These are phyloP conservation scores for Drosophila eugracilis DNA, from an alignment of 1,140 invertebrate genomes.

Conservation along the genomic window DNA sequence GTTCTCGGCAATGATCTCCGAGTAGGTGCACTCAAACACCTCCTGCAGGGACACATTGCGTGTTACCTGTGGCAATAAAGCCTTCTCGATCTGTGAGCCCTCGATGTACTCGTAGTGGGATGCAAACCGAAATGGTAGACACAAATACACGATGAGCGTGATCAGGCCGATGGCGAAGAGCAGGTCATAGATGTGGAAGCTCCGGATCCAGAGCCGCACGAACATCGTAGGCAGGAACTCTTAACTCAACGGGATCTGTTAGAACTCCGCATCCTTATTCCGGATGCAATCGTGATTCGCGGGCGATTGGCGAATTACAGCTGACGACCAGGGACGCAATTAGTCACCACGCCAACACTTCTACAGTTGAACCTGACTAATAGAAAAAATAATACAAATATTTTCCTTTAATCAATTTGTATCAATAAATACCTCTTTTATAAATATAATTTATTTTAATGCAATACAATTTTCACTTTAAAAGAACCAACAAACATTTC, in stretches of 20 bases:
- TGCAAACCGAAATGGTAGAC: constrained; percentile 79
- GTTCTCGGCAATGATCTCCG: constrained; percentile 70
- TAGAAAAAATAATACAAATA: no score
- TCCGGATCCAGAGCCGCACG: constrained; percentile 59
- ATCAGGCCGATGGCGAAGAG: constrained; percentile 42
- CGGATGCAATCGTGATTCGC: constrained; percentile 20
- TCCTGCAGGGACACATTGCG: constrained; percentile 65
- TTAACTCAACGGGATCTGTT: constrained; percentile 10
- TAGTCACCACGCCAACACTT: background rate
- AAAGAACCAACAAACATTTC: no score
- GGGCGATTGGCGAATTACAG: constrained; percentile 11
- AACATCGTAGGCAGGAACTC: constrained; percentile 52
- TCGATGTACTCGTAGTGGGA: constrained; percentile 77
- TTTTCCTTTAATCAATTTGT: no score
- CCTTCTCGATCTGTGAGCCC: constrained; percentile 52
- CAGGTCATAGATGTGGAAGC: constrained; percentile 62
- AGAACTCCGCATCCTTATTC: constrained; percentile 19
- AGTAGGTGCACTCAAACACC: constrained; percentile 66
- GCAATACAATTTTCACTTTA: no score
- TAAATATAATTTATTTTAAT: no score
- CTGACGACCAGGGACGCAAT: constrained; percentile 26
- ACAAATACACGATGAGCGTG: constrained; percentile 66
- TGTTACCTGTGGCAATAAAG: constrained; percentile 58
- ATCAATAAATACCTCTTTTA: background rate
- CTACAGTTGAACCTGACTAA: background rate